Percentiles rank a stretch among this genome's conserved stretches.
Conservation (phyloP, 2,797 vertebrate species). For the Micromesistius poutassou region DNA sequence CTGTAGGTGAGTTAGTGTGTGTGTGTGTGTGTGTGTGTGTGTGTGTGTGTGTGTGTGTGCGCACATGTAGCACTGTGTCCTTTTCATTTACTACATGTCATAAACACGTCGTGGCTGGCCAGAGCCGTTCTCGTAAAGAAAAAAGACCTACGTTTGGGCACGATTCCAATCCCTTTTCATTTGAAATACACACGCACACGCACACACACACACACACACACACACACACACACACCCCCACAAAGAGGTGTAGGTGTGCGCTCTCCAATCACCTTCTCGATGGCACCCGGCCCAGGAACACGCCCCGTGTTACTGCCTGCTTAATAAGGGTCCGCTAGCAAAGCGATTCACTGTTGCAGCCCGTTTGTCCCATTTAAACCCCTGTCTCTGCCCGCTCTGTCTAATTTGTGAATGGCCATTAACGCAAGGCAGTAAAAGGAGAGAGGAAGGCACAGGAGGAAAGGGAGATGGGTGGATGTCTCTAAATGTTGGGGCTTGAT, state of each 20-base stretch:
- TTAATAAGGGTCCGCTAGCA: background rate
- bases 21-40: constrained; percentile 25
- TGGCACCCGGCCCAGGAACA: background rate
- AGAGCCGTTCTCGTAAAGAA: constrained; percentile 40
- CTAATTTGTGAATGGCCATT: background rate
- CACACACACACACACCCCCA: background rate
- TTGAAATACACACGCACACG: constrained; percentile 9
- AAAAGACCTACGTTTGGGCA: constrained; percentile 30
- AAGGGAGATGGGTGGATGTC: background rate
- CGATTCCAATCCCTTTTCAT: constrained; percentile 21
- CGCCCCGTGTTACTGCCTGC: background rate
- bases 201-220: constrained; percentile 9
- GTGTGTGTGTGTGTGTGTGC: constrained; percentile 20
- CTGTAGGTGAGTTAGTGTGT: background rate
- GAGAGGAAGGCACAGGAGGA: background rate
- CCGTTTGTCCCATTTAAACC: background rate
- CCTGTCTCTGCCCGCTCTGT: background rate
- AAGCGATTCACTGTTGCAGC: background rate
- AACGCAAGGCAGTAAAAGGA: background rate
- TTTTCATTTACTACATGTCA: constrained; percentile 39
- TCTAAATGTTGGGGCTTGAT: too few relatives aligned
- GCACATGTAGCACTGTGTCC: background rate
- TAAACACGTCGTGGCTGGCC: constrained; percentile 30
- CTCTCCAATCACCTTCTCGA: background rate
- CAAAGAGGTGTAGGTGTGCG: background rate